A percentile compares a stretch with the other conserved stretches of the same genome.
phyloP scores from a whole-genome alignment of 2,888 invertebrate genomes.

The Noctua janthina region DNA sequence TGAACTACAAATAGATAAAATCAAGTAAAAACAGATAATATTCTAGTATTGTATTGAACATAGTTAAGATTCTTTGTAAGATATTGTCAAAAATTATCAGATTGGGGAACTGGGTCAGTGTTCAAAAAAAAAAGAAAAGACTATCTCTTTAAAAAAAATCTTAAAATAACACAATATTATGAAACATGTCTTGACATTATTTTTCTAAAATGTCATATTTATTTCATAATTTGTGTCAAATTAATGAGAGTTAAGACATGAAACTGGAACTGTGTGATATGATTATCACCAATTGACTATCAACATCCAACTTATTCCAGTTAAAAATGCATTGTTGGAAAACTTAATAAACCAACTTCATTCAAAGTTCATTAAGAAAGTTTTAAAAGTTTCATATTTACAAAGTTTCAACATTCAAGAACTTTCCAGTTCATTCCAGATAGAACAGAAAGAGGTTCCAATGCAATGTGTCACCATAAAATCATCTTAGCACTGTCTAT shows the following conservation, averaged over 20 bases:
- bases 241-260: neutral
- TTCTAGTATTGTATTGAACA: neutral
- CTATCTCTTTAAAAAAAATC: neutral
- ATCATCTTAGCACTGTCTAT: neutral
- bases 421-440: neutral
- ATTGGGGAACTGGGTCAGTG: constrained; percentile 20
- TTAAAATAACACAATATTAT: constrained; percentile 16
- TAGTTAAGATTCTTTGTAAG: constrained; percentile 15
- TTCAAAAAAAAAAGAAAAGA: neutral
- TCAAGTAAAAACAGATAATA: neutral
- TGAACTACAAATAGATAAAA: neutral
- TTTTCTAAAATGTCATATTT: neutral
- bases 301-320: neutral
- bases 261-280: neutral
- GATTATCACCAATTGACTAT: too few species aligned
- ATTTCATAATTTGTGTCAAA: neutral
- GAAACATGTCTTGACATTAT: neutral
- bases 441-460: constrained; percentile 6
- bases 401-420: neutral
- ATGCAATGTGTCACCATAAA: neutral
- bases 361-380: neutral
- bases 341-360: neutral
- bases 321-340: neutral
- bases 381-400: neutral
- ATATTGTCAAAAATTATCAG: constrained; percentile 22